Percentiles rank a stretch among this genome's conserved stretches.
phyloP scores from a whole-genome alignment of 1,140 invertebrate genomes.

The Sarcophaga bullata region DNA sequence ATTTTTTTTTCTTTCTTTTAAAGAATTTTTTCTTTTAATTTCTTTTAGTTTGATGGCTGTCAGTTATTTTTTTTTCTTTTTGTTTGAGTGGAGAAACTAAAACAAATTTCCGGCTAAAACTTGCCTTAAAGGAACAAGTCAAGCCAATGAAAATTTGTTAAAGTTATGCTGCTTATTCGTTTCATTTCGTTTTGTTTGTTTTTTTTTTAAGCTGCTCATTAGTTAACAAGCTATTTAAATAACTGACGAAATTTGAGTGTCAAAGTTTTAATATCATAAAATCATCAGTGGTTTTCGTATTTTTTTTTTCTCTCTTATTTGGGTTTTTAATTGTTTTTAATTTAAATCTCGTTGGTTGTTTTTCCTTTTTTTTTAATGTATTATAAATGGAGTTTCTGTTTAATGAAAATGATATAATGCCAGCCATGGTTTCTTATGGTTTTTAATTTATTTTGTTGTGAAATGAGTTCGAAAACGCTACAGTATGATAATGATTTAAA shows the following conservation, averaged over 20 bases:
- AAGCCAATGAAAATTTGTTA: conserved; percentile 23
- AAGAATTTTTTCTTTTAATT: background rate
- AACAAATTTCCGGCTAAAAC: conserved; percentile 24
- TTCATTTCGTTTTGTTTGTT: background rate
- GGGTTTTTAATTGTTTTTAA: conserved; percentile 45
- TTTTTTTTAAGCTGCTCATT: no score
- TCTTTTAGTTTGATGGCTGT: background rate
- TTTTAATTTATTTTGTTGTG: background rate
- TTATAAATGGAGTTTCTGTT: background rate
- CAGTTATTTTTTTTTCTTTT: conserved; percentile 18
- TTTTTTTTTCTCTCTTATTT: conserved; percentile 57
- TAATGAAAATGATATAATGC: conserved; percentile 27
- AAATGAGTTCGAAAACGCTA: no score
- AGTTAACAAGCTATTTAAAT: no score
- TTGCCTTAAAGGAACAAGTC: background rate
- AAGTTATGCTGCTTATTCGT: background rate
- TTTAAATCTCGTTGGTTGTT: background rate
- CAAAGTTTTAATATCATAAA: conserved; percentile 67
- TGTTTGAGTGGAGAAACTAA: background rate
- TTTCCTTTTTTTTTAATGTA: conserved; percentile 14
- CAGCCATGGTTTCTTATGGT: background rate
- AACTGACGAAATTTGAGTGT: conserved; percentile 49
- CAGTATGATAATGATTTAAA: no score
- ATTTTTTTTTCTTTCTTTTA: background rate
- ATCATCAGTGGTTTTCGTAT: conserved; percentile 64